These are phyloP conservation scores for Meandrina meandrites DNA, from an alignment of 92 coral and sea anemone species.

Conservation along the genomic window DNA sequence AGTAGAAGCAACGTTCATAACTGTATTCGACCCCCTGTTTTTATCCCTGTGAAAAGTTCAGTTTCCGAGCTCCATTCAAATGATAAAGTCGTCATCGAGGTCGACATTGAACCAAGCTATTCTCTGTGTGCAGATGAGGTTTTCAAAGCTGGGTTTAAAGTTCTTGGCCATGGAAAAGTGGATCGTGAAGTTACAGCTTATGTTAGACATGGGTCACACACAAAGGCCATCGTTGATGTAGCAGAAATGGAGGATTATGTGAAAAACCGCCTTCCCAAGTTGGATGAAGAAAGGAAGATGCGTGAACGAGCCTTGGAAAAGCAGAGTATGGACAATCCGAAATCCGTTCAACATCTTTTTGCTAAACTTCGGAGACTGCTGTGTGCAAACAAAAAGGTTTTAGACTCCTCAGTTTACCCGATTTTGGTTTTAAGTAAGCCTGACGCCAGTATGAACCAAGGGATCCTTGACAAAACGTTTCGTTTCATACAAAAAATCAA, in stretches of 20 bases:
- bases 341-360: conserved; percentile 13
- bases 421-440: conserved; percentile 29
- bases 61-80: background rate
- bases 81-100: conserved; percentile 40
- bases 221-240: conserved; percentile 8
- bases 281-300: conserved; percentile 33
- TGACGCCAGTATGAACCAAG: conserved; percentile 1
- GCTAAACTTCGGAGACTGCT: conserved; percentile 33
- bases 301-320: background rate
- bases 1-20: conserved; percentile 42
- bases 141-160: conserved; percentile 31
- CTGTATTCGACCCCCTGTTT: conserved; percentile 51
- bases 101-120: conserved; percentile 50
- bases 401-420: conserved; percentile 22
- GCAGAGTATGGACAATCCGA: background rate
- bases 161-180: conserved; percentile 12
- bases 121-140: conserved; percentile 32
- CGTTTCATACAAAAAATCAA: conserved; percentile 21
- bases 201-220: conserved; percentile 41
- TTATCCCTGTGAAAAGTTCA: conserved; percentile 20
- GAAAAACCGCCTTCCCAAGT: conserved; percentile 31
- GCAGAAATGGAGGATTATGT: conserved; percentile 7
- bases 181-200: conserved; percentile 3
- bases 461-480: background rate
- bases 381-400: conserved; percentile 33